phyloP scores from a whole-genome alignment of 2,113 vertebrate species.

The Dendrocopos noguchii region DNA sequence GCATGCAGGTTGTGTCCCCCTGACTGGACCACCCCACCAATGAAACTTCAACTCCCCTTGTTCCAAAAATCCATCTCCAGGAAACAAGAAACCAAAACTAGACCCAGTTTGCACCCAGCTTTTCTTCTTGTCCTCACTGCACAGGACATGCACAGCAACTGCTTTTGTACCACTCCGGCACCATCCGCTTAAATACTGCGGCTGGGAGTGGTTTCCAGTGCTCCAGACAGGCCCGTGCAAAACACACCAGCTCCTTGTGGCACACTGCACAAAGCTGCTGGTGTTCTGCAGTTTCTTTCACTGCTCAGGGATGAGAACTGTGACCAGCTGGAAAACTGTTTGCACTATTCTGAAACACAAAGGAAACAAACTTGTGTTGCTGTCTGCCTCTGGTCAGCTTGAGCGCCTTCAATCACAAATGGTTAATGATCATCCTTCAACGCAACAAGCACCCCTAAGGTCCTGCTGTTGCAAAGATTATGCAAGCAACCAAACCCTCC shows the following conservation, averaged over 20 bases:
- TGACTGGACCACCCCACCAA: not conserved
- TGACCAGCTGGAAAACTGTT: not conserved
- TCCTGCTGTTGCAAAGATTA: not conserved
- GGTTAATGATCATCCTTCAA: not conserved
- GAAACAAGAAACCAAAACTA: not conserved
- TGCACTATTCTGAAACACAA: not conserved
- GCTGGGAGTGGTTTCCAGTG: not conserved
- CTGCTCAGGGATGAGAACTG: not conserved
- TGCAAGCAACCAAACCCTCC: not conserved
- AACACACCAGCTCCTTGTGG: not conserved
- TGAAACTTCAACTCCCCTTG: not conserved
- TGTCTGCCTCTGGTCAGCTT: not conserved
- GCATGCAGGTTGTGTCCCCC: fast-evolving
- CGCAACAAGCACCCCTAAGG: not conserved
- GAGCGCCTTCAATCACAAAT: not conserved
- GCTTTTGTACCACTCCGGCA: not conserved
- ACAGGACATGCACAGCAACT: not conserved
- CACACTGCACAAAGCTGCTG: not conserved
- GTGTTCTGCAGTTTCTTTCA: not conserved
- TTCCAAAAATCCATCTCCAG: not conserved
- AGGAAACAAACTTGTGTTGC: not conserved
- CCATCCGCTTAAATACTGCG: not conserved
- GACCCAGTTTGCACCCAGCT: not conserved
- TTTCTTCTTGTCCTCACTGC: not conserved
- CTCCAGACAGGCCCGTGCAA: not conserved